These are phyloP conservation scores for Lithobates pipiens DNA, from an alignment of 2,797 vertebrate genomes.

Conservation along the genomic window DNA sequence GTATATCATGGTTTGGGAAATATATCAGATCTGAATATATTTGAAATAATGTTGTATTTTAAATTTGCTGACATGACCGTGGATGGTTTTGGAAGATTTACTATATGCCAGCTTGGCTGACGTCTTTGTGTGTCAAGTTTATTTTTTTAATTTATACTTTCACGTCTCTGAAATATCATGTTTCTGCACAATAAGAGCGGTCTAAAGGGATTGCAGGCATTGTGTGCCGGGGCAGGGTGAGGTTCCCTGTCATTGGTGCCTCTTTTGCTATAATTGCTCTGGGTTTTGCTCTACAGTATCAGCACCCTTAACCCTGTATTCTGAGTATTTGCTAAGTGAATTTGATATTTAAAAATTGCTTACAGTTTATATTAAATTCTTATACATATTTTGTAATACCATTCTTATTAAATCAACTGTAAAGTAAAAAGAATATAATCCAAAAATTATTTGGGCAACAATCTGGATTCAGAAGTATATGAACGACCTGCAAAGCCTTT, in stretches of 20 bases:
- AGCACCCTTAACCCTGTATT: background rate
- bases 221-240: background rate
- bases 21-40: no score
- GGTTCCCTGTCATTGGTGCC: no score
- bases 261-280: background rate
- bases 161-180: background rate
- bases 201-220: background rate
- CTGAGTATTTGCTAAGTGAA: background rate
- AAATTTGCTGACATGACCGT: no score
- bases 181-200: background rate
- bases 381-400: no score
- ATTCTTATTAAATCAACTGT: no score
- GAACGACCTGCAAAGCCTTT: slow-evolving; percentile 37
- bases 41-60: no score
- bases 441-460: slow-evolving; percentile 36
- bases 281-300: background rate
- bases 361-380: no score
- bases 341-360: no score
- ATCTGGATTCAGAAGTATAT: background rate
- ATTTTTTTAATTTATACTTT: background rate
- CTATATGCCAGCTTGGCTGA: no score
- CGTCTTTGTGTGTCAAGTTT: no score
- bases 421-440: background rate
- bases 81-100: no score
- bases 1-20: no score